These are phyloP conservation scores for Athene noctua DNA, from an alignment of 2,113 vertebrate genomes.

Conservation along the genomic window DNA sequence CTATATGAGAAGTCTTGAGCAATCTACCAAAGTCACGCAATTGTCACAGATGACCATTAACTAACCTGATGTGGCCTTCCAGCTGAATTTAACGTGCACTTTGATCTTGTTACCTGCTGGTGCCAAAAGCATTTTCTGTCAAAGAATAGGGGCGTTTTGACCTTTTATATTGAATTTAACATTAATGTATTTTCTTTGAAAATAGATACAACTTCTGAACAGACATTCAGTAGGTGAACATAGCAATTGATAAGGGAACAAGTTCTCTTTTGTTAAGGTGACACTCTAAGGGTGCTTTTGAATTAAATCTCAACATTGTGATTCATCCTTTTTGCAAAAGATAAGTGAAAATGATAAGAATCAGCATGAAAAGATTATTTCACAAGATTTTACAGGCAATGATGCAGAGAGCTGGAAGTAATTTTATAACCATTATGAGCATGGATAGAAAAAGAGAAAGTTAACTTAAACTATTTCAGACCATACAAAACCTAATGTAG, in stretches of 20 bases:
- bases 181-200: not conserved
- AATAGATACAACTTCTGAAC: not conserved
- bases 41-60: not conserved
- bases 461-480: not conserved
- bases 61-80: not conserved
- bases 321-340: not conserved
- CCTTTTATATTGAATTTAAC: not conserved
- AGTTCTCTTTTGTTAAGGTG: not conserved
- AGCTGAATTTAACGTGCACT: not conserved
- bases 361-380: constrained; percentile 10
- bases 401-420: not conserved
- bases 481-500: not conserved
- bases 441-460: not conserved
- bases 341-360: not conserved
- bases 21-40: not conserved
- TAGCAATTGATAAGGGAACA: not conserved
- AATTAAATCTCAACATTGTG: not conserved
- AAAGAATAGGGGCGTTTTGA: not conserved
- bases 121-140: not conserved
- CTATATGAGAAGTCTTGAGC: not conserved
- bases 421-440: constrained; percentile 11
- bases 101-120: not conserved
- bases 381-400: not conserved
- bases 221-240: not conserved
- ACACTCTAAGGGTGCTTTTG: not conserved